Evolutionary conservation across 2,888 invertebrate species (phyloP).

Genomic region (Pherbina coryleti): DNA sequence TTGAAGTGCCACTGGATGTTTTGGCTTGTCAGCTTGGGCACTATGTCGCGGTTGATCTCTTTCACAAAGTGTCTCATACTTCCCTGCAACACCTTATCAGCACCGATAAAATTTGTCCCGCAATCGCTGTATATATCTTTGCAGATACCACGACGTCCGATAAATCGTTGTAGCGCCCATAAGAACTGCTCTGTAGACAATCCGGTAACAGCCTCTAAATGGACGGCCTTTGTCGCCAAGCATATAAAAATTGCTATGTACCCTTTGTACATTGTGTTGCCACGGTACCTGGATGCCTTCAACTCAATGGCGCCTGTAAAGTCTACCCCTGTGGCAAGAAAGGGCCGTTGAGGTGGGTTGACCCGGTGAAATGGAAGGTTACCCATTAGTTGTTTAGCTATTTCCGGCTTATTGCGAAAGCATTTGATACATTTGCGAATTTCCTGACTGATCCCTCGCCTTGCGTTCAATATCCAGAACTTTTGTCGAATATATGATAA

Average conservation of each 20-base stretch:
- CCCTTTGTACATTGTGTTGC: slow-evolving; percentile 37
- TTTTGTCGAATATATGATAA: slow-evolving; percentile 8
- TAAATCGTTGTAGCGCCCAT: slow-evolving; percentile 35
- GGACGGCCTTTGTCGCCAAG: slow-evolving; percentile 39
- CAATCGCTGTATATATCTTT: slow-evolving; percentile 34
- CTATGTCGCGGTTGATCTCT: not conserved
- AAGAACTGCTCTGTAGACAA: slow-evolving; percentile 35
- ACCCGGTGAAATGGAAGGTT: slow-evolving; percentile 31
- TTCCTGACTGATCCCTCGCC: not conserved
- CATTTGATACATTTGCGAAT: slow-evolving; percentile 32
- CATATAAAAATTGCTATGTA: slow-evolving; percentile 43
- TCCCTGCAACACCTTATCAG: not conserved
- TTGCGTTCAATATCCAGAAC: slow-evolving; percentile 26
- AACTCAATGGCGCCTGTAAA: slow-evolving; percentile 38
- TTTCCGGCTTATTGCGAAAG: slow-evolving; percentile 35
- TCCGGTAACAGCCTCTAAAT: slow-evolving; percentile 41
- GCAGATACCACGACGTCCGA: slow-evolving; percentile 32
- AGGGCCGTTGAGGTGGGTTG: slow-evolving; percentile 34
- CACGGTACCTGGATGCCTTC: slow-evolving; percentile 32
- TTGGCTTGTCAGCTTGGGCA: not conserved
- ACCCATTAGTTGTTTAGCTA: slow-evolving; percentile 40
- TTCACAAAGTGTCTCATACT: not conserved
- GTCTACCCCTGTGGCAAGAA: slow-evolving; percentile 39
- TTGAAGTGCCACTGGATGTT: slow-evolving; percentile 39
- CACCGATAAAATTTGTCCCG: slow-evolving; percentile 33